Base-by-base conservation (phyloP, 2,888 invertebrate species). In the Slavum lentiscoides region DNA sequence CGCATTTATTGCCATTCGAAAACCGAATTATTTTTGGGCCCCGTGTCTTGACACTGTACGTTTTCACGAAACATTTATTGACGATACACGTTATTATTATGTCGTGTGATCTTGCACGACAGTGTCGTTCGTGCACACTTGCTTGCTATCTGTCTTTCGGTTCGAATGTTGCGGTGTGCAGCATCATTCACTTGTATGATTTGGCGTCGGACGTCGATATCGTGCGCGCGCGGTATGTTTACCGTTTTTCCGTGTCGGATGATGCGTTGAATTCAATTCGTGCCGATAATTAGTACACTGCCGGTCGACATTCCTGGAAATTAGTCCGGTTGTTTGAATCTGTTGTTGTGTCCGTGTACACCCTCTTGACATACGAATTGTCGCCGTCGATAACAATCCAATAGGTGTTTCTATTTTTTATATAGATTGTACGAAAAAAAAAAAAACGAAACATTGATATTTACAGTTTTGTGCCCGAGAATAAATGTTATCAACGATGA, bases 131-230 rank as follows among this genome's bases (percentile, higher is more conserved):
- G 43, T 67, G 19, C 68, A 68, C 68, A 59, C 58, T 75, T 76
- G 75, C 59, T 76, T 67, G 59, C 23, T 68, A 76, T 68, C 75
- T 76, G 67, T 76, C 75, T 58, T 19, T 75, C 75, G 75, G 75
- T 75, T 75, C 67, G 58, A 75, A 67, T 67, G 4, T 11, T 30
- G 30, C 67, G 23, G 19, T 59, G 23, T 30, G 30, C 30, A 30
- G 30, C 30, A 30, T 4, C 67, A 30, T 67, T 59, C 55, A 3
- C 58, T 67, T 17, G 30, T 30, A 30, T 4, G 1, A 67, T 75
- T 67, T 43, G 67, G 13, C 23, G 55, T 75, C 23, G 67, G 9
- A 74, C 43, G 23, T 58, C 23, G 13, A 43, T 59, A 58, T 75
- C 30, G 58, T 4, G 30, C 30, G 30, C 30, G 58, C 30, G 30